Conservation (phyloP, 2,113 vertebrate genomes). For the Emydocephalus ijimae region DNA sequence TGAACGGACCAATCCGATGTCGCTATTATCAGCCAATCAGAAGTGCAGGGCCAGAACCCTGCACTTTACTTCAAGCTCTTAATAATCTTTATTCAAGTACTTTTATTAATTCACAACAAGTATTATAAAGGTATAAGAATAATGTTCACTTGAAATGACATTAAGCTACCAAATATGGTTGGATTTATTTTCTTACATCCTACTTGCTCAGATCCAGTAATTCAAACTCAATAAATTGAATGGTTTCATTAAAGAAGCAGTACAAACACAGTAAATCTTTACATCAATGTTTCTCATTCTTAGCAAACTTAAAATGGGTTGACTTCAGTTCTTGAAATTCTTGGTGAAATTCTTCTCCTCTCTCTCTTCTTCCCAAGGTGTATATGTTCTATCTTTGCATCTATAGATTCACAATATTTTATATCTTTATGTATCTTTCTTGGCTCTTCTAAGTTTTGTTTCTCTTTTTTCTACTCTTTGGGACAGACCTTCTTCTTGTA, state of each 20-base stretch:
- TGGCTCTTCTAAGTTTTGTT: not conserved
- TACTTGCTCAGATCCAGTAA: not conserved
- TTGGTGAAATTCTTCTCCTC: not conserved
- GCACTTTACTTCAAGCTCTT: too few species aligned
- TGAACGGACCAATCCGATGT: too few species aligned
- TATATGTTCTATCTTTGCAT: not conserved
- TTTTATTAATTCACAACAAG: too few species aligned
- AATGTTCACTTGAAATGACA: not conserved
- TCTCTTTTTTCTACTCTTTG: not conserved
- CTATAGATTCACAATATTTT: not conserved
- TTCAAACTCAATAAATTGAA: not conserved
- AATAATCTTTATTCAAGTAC: too few species aligned
- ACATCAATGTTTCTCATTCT: not conserved
- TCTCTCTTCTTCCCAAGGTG: not conserved
- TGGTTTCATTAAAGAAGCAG: not conserved
- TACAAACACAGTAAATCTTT: not conserved
- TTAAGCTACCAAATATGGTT: not conserved
- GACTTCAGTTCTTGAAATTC: not conserved
- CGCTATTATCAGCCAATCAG: too few species aligned
- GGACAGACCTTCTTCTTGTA: not conserved
- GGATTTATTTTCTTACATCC: not conserved
- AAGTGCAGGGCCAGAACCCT: too few species aligned
- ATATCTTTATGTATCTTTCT: not conserved
- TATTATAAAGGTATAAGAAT: not conserved
- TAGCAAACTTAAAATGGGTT: not conserved